Evolutionary conservation across 2,113 vertebrate genomes (phyloP), one percentile per base, ranked within the genome.

Genomic region (Onychorhynchus coronatus): DNA sequence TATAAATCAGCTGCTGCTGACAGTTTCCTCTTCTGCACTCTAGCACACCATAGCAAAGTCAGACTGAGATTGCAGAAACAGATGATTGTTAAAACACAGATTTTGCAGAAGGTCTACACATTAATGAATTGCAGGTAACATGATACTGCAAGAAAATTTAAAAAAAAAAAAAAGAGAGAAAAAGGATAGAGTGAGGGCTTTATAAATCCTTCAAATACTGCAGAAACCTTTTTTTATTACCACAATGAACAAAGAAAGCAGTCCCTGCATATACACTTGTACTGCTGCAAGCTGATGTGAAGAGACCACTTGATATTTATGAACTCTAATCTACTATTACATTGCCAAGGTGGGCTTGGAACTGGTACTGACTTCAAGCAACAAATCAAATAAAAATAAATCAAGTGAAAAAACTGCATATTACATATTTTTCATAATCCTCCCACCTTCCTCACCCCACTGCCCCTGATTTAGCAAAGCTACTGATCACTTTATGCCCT

Each of bases 1-100:
- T 98, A 98, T 98, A 98, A 98, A 98, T 98, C 98, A 98, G 96
- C 79, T 76, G 90, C 71, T 88, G 91, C 95, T 98, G 98, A 97
- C 98, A 98, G 93, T 95, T 97, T 88, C 55, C 46, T 85, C 71
- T 82, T 96, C 84, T 89, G 59, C 59, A 77, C 28, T 72, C 76
- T 74, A 94, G 56, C 52, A 94, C 47, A 79, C 49, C 91, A 41
- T 88, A 86, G 77, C 62, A 71, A 97, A 91, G 65, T 95, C 59
- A 96, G 49, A 41, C 56, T 68, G 79, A 85, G 46, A 88, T 6
- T 42, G 41, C 68, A 75, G 62, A 92, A 63, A 71, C 13, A 66
- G 27, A 56, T 13, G 39, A 74, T 75, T 49, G 25, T 46, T 89
- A 91, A 85, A 78, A 28, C 30, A 33, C 8, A 52, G 50, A 27